Conservation (phyloP, 2,113 vertebrate species). For the Rostratula benghalensis region DNA sequence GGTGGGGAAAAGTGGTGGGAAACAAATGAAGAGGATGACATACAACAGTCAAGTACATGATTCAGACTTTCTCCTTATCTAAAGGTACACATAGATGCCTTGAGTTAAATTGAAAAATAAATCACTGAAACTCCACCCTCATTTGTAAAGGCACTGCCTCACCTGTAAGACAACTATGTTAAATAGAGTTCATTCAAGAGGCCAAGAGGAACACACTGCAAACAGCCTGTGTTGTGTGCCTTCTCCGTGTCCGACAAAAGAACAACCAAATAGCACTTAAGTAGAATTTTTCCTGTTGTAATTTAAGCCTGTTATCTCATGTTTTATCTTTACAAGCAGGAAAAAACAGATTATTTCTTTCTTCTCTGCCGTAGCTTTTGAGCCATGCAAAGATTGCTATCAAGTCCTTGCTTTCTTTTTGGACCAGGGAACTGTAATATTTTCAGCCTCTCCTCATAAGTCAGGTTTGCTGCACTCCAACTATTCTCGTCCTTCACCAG, state of each 20-base stretch:
- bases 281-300: background rate
- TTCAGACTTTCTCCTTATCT: background rate
- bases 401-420: background rate
- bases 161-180: background rate
- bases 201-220: background rate
- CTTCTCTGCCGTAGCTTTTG: background rate
- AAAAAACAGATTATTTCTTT: background rate
- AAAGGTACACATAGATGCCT: background rate
- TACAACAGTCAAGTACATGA: fast-evolving
- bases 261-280: background rate
- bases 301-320: background rate
- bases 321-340: background rate
- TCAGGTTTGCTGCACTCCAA: background rate
- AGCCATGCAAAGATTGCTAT: background rate
- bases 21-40: background rate
- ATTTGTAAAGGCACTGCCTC: background rate
- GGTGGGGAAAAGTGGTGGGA: background rate
- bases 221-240: fast-evolving
- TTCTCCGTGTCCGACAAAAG: background rate
- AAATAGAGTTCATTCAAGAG: background rate
- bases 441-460: background rate
- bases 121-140: background rate
- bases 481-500: background rate
- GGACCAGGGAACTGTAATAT: background rate
- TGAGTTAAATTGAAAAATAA: background rate